phyloP scores from a whole-genome alignment of 2,888 invertebrate genomes.

The Caenorhabditis sp. region DNA sequence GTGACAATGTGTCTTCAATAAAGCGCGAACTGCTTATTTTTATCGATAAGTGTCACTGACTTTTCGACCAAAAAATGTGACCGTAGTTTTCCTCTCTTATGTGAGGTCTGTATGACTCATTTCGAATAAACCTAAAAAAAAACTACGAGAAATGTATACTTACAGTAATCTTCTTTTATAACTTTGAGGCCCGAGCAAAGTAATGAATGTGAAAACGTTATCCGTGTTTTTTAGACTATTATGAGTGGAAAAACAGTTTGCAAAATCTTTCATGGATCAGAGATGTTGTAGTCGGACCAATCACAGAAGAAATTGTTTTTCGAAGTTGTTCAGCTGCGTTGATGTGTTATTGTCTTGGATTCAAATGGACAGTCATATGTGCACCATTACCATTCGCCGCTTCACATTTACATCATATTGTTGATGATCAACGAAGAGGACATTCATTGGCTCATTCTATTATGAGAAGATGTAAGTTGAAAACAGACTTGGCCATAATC shows the following conservation, averaged over 20 bases:
- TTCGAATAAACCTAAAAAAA: too few relatives aligned
- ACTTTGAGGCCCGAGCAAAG: too few relatives aligned
- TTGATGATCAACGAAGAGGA: constrained; percentile 60
- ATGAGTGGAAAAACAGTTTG: constrained; percentile 48
- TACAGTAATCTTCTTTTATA: too few relatives aligned
- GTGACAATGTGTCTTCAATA: too few relatives aligned
- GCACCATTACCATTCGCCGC: constrained; percentile 63
- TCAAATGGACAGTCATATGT: constrained; percentile 25
- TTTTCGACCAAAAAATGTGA: too few relatives aligned
- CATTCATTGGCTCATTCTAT: constrained; percentile 40
- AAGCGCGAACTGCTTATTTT: too few relatives aligned
- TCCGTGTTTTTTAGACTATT: constrained; percentile 29
- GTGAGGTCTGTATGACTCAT: too few relatives aligned
- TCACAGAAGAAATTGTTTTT: constrained; percentile 68
- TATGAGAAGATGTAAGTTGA: constrained; percentile 43
- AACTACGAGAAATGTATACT: too few relatives aligned
- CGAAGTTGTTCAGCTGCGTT: constrained; percentile 64
- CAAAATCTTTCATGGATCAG: constrained; percentile 50
- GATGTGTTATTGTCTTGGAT: constrained; percentile 40
- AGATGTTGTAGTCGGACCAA: constrained; percentile 60
- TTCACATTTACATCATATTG: constrained; percentile 65
- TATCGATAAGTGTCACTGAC: too few relatives aligned
- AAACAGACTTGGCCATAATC: too few relatives aligned
- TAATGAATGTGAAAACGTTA: too few relatives aligned
- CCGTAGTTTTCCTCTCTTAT: too few relatives aligned